Evolutionary conservation across 2,888 invertebrate genomes (phyloP).

Genomic region (Eilema griseolum): DNA sequence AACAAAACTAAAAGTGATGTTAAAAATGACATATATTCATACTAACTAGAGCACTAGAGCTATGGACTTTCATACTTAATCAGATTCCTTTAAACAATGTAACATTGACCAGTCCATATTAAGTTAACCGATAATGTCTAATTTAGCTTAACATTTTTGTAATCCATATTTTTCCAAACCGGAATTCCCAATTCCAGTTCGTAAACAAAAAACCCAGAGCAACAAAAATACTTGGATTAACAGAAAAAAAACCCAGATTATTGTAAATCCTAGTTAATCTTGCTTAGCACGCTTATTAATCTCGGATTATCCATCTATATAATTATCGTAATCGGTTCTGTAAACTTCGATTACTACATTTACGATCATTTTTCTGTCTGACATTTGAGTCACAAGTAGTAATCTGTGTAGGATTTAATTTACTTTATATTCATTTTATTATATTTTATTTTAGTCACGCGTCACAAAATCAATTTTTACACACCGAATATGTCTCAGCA

Average conservation of each 20-base stretch:
- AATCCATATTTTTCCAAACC: background rate
- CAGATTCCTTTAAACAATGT: background rate
- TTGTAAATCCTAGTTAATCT: background rate
- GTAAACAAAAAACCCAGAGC: slow-evolving; percentile 1
- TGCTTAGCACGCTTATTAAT: background rate
- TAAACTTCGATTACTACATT: background rate
- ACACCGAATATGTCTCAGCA: slow-evolving; percentile 32
- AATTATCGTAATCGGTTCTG: background rate
- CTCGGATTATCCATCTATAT: background rate
- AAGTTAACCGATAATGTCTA: background rate
- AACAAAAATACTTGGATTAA: background rate
- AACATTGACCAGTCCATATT: background rate
- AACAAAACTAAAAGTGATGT: too few species aligned
- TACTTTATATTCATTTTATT: background rate
- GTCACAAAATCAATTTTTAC: slow-evolving; percentile 19
- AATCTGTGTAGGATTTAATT: slow-evolving; percentile 1
- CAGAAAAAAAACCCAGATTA: background rate
- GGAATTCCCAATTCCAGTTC: background rate
- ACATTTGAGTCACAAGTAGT: background rate
- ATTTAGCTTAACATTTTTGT: background rate
- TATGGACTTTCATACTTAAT: background rate
- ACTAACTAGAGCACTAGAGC: background rate
- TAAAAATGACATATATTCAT: too few species aligned
- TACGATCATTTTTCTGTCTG: background rate
- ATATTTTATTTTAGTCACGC: slow-evolving; percentile 16